These are phyloP conservation scores for Elaphurus davidianus DNA, from an alignment of 2,113 vertebrate genomes.

Conservation along the genomic window DNA sequence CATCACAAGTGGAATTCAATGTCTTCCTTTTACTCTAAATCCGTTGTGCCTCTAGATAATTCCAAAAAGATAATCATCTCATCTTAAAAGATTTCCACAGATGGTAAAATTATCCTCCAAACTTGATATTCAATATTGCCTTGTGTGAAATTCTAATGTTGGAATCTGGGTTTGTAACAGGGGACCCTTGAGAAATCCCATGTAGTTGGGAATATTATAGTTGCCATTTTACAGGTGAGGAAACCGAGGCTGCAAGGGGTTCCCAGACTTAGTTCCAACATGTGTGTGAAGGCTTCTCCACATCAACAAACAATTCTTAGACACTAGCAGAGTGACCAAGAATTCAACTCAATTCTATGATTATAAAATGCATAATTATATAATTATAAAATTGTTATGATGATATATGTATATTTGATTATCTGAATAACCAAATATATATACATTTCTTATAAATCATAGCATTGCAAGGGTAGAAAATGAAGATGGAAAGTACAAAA, in stretches of 20 bases:
- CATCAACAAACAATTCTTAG: background rate
- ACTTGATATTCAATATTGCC: background rate
- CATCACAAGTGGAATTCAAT: background rate
- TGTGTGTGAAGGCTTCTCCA: background rate
- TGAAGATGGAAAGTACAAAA: background rate
- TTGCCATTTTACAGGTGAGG: background rate
- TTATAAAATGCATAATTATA: background rate
- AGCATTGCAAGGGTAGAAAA: background rate
- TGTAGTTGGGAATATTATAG: background rate
- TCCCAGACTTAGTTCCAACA: background rate
- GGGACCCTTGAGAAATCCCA: background rate
- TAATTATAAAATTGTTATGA: background rate
- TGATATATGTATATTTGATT: background rate
- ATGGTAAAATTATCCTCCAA: background rate
- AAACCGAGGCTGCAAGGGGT: background rate
- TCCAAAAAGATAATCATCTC: background rate
- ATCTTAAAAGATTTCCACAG: background rate
- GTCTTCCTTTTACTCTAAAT: background rate
- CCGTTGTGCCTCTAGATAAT: background rate
- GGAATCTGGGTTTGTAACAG: background rate
- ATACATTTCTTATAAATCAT: background rate
- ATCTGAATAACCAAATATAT: background rate
- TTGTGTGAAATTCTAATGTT: background rate
- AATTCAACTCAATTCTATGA: background rate
- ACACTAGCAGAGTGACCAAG: background rate